These are phyloP conservation scores for Neogale vison DNA, from an alignment of 2,113 vertebrate species.

Conservation along the genomic window DNA sequence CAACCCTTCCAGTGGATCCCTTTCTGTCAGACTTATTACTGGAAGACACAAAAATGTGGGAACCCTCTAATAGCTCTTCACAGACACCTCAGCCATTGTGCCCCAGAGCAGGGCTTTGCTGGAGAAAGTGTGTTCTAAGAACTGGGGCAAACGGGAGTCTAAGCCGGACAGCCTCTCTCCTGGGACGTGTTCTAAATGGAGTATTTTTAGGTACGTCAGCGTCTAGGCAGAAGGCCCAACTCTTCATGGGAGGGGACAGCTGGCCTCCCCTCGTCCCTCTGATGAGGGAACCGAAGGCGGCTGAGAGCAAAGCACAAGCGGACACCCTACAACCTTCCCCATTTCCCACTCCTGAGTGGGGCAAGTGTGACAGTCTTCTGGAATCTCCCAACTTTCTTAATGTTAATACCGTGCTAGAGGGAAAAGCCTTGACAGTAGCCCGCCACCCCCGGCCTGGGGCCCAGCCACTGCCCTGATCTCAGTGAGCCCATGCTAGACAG, in stretches of 20 bases:
- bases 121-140: neutral
- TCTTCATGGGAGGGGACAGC: neutral
- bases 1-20: neutral
- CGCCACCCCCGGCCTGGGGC: too few species aligned
- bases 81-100: neutral
- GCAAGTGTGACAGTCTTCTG: too few species aligned
- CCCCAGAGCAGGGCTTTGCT: neutral
- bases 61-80: fast-evolving
- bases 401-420: too few species aligned
- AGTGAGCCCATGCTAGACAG: too few species aligned
- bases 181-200: neutral
- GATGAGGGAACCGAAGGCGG: too few species aligned
- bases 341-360: too few species aligned
- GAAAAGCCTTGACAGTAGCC: too few species aligned
- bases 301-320: too few species aligned
- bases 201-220: neutral
- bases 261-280: neutral
- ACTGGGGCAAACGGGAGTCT: neutral
- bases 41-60: neutral
- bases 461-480: too few species aligned
- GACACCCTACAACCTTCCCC: too few species aligned
- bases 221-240: conserved; percentile 41
- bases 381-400: too few species aligned
- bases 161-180: neutral
- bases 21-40: neutral